Conservation (phyloP, 2,113 vertebrate species). For the Petroica traversi region DNA sequence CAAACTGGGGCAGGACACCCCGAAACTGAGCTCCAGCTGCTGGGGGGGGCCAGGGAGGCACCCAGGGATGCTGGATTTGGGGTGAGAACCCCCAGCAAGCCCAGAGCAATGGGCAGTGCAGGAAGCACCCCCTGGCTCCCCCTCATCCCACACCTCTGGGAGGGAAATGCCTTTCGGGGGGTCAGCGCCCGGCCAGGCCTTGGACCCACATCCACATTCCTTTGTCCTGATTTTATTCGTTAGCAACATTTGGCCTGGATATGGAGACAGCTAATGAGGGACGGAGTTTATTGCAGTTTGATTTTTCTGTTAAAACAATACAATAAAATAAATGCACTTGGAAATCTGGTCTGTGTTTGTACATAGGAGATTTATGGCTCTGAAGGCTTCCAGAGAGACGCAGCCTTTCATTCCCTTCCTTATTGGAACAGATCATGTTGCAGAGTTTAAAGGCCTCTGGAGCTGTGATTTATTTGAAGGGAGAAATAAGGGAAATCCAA, state of each 20-base stretch:
- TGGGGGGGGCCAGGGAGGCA: not conserved
- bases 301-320: slow-evolving; percentile 74
- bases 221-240: slow-evolving; percentile 40
- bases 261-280: slow-evolving; percentile 55
- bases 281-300: slow-evolving; percentile 59
- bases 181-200: not conserved
- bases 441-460: slow-evolving; percentile 71
- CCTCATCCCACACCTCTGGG: not conserved
- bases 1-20: not conserved
- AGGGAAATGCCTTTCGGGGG: not conserved
- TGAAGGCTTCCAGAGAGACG: slow-evolving; percentile 60
- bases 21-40: not conserved
- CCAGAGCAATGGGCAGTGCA: not conserved
- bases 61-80: not conserved
- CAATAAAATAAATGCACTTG: slow-evolving; percentile 66
- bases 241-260: slow-evolving; percentile 30
- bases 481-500: slow-evolving; percentile 64
- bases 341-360: slow-evolving; percentile 71
- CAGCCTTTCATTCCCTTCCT: slow-evolving; percentile 71
- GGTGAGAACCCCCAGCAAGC: not conserved
- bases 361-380: slow-evolving; percentile 67
- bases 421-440: slow-evolving; percentile 68
- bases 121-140: not conserved
- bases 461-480: slow-evolving; percentile 70
- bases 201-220: slow-evolving; percentile 34